A percentile compares a stretch with the other conserved stretches of the same genome.
Evolutionary conservation across 2,888 invertebrate species (phyloP).

Genomic region (Lissocephala sabroskyi): DNA sequence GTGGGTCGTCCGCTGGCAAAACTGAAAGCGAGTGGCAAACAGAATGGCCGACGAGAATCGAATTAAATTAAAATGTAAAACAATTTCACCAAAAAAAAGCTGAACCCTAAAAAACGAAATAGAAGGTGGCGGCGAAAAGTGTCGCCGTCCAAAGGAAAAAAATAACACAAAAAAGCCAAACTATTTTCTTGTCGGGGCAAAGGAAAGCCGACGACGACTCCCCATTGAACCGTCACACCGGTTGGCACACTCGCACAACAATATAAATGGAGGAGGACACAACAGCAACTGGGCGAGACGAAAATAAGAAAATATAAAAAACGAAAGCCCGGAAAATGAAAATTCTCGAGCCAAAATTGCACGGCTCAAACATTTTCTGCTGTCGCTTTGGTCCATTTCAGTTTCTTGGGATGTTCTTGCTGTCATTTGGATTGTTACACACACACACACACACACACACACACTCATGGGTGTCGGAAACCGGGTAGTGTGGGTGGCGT

Average conservation of each 20-base stretch:
- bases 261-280: too few relatives aligned
- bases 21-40: not conserved
- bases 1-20: not conserved
- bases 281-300: too few relatives aligned
- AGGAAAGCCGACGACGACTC: too few relatives aligned
- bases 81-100: constrained; percentile 12
- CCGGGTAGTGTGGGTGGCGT: not conserved
- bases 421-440: constrained; percentile 14
- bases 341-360: constrained; percentile 18
- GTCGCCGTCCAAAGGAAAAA: too few relatives aligned
- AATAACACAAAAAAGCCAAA: too few relatives aligned
- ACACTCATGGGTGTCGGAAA: not conserved
- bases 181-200: constrained; percentile 18
- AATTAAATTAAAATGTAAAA: constrained; percentile 44
- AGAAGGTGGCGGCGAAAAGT: too few relatives aligned
- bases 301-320: constrained; percentile 2
- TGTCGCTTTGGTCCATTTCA: constrained; percentile 11
- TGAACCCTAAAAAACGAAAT: constrained; percentile 13
- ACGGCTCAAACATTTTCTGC: constrained; percentile 11
- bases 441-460: constrained; percentile 3
- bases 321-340: constrained; percentile 1
- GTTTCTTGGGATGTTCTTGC: not conserved
- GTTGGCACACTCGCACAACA: too few relatives aligned
- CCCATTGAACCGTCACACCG: not conserved
- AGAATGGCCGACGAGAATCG: constrained; percentile 11